Evolutionary conservation across 2,888 invertebrate species (phyloP).

Genomic region (Oasisia sp.): DNA sequence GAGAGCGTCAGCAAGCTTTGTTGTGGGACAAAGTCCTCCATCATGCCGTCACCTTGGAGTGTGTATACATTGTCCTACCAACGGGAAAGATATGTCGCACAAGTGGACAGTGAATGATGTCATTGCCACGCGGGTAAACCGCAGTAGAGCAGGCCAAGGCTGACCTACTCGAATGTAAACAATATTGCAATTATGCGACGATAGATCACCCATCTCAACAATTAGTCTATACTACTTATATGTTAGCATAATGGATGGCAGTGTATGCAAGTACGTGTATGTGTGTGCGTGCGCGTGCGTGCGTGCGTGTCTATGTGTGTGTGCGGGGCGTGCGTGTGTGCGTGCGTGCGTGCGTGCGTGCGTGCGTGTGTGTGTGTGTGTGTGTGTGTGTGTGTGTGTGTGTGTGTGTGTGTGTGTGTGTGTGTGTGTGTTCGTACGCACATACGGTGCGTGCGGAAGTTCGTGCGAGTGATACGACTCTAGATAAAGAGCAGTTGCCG

Average conservation of each 20-base stretch:
- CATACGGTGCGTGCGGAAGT: too few species aligned
- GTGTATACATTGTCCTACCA: neutral
- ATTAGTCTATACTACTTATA: too few species aligned
- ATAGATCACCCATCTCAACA: too few species aligned
- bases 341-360: too few species aligned
- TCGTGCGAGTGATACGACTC: neutral
- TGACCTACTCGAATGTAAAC: neutral
- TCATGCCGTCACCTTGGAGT: neutral
- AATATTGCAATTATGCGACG: neutral
- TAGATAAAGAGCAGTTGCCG: neutral
- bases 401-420: too few species aligned
- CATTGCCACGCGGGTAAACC: neutral
- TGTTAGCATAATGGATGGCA: too few species aligned
- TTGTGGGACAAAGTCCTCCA: neutral
- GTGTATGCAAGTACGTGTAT: neutral
- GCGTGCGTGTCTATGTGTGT: too few species aligned
- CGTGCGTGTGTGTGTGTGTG: too few species aligned
- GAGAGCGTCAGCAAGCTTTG: neutral
- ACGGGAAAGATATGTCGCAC: neutral
- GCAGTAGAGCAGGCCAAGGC: neutral
- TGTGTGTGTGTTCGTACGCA: too few species aligned
- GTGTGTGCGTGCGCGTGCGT: neutral
- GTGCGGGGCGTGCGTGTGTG: neutral
- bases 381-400: too few species aligned
- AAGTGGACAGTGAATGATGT: neutral